Evolutionary conservation across 2,797 vertebrate genomes (phyloP).

Genomic region (Megaceryle alcyon): DNA sequence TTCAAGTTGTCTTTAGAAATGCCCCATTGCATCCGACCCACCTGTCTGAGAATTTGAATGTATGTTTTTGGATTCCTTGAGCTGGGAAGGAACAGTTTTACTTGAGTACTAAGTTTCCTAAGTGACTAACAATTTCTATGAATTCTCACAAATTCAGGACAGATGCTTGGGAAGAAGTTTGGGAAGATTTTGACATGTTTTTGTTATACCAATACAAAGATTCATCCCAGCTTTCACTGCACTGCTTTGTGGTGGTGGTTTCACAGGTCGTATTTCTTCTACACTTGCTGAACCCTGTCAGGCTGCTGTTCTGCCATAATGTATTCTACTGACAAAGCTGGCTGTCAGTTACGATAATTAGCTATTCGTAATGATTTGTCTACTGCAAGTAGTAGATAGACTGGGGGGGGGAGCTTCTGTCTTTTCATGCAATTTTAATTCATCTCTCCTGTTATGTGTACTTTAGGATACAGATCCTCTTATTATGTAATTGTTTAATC

Average conservation of each 20-base stretch:
- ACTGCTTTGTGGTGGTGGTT: neutral
- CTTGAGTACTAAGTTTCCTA: neutral
- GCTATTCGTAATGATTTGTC: slow-evolving; percentile 14
- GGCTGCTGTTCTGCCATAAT: neutral
- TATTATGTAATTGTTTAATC: neutral
- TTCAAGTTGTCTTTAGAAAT: neutral
- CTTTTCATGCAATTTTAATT: slow-evolving; percentile 6
- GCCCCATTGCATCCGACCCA: neutral
- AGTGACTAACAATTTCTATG: neutral
- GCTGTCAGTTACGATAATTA: neutral
- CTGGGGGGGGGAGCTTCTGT: neutral
- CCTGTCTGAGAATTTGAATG: neutral
- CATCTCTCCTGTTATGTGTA: neutral
- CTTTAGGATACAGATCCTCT: neutral
- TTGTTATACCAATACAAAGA: neutral
- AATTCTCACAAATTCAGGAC: neutral
- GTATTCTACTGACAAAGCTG: neutral
- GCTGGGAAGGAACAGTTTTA: neutral
- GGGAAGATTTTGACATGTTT: neutral
- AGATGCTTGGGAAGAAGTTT: neutral
- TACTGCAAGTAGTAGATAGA: neutral
- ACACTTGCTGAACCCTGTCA: neutral
- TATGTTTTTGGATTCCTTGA: neutral
- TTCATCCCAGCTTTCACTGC: neutral
- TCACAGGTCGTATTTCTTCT: neutral